Conservation (phyloP, 2,888 invertebrate genomes). For the Leptarthrus brevirostris region DNA sequence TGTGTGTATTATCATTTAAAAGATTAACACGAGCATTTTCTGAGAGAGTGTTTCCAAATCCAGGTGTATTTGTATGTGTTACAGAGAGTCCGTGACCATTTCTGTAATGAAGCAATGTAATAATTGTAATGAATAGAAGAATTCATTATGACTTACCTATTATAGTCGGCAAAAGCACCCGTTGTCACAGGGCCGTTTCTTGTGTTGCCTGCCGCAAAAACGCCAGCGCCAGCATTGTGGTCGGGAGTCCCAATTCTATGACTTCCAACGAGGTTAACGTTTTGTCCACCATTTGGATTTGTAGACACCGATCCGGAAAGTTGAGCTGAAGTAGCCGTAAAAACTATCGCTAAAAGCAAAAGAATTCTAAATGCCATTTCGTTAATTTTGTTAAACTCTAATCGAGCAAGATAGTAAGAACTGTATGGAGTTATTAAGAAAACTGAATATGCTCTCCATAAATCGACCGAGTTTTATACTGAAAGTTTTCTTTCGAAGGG, state of each 20-base stretch:
- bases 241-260: constrained; percentile 28
- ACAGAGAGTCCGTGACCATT: constrained; percentile 59
- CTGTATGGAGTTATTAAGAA: too few relatives aligned
- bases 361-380: too few relatives aligned
- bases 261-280: neutral
- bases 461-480: too few relatives aligned
- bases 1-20: constrained; percentile 56
- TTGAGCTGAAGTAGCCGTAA: too few relatives aligned
- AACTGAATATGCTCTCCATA: too few relatives aligned
- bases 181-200: neutral
- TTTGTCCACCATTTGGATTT: constrained; percentile 14
- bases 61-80: constrained; percentile 58
- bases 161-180: constrained; percentile 31
- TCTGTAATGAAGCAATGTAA: constrained; percentile 57
- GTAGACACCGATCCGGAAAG: neutral
- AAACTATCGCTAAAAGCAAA: too few relatives aligned
- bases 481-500: too few relatives aligned
- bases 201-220: constrained; percentile 32
- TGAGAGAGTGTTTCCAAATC: constrained; percentile 55
- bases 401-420: too few relatives aligned
- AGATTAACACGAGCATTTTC: constrained; percentile 58
- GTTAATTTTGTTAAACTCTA: too few relatives aligned
- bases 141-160: constrained; percentile 36
- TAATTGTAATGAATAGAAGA: too few relatives aligned
- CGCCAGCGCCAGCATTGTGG: constrained; percentile 32